Base-by-base conservation (phyloP, 2,888 invertebrate species). In the Stictocephala bisonia region DNA sequence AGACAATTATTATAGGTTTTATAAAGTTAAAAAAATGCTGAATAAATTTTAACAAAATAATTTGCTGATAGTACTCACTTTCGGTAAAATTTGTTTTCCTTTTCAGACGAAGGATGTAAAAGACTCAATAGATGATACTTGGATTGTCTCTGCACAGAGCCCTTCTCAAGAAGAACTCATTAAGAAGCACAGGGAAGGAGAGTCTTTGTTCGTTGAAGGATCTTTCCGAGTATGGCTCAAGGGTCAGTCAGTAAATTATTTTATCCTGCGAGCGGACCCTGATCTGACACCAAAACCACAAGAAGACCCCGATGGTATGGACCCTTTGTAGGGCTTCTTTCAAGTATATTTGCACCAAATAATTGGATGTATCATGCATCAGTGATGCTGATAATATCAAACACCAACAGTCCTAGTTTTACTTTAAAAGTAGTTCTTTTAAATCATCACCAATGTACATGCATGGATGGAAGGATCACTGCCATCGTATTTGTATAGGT, bases 131-230 rank as follows among this genome's bases (percentile, higher is more conserved):
- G 96, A 97, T 81, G 89, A 95, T 79, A 97, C 97, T 0, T 98
- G 97, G 95, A 90, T 98, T 77, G 92, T 96, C 0, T 95, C 93
- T 82, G 93, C 92, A 0, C 95, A 95, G 83, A 93, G 95, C 84
- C 88, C 88, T 7, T 85, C 85, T 0, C 98, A 98, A 82, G 87
- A 88, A 79, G 84, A 89, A 53, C 84, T 98, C 6, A 82, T 97
- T 13, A 83, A 85, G 0, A 86, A 89, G 69, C 94, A 92, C 84
- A 82, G 84, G 0, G 81, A 89, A 78, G 73, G 82, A 78, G 87
- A 87, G 78, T 91, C 90, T 0, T 82, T 97, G 31, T 92, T 89
- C 80, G 92, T 98, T 1, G 93, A 95, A 84, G 98, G 97, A 0
- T 92, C 95, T 0, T 95, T 89, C 83, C 85, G 87, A 77, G 89